Base-by-base conservation (phyloP, 2,888 invertebrate genomes). In the Morpho deidamia region DNA sequence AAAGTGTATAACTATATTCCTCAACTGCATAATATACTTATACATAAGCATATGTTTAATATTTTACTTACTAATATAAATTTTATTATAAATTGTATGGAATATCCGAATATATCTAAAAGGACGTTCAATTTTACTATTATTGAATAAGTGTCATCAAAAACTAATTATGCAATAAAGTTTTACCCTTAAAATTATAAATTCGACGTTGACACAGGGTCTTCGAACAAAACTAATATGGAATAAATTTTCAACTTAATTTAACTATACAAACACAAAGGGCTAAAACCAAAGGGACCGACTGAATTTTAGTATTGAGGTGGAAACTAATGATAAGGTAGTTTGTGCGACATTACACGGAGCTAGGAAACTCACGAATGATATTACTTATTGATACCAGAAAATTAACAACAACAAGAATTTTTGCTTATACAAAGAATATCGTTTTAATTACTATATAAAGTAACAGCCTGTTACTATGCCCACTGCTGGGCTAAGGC, bases 221-320 rank as follows among this genome's bases (percentile, higher is more conserved):
- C 69, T 60, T 70, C 70, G 70, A 65, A 68, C 70, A 72, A 69
- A 72, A 78, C 81, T 81, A 82, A 87, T 85, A 82, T 74, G 80
- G 87, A 85, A 88, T 89, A 88, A 84, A 89, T 88, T 88, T 88
- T 88, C 88, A 86, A 87, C 87, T 87, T 86, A 87, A 89, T 88
- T 88, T 88, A 87, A 85, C 87, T 81, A 83, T 68, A 78, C 83
- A 85, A 87, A 86, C 87, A 86, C 74, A 79, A 80, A 84, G 85
- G 82, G 78, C 69, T 72, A 63, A 23, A 74, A 73, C 68, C 71
- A 76, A 80, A 83, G 83, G 87, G 87, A 73, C 81, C 70, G 73
- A 83, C 83, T 83, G 80, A 72, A 82, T 85, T 83, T 78, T 74
- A 75, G 78, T 79, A 83, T 81, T 79, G 81, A 85, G 78, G 85